Evolutionary conservation across 2,888 invertebrate species (phyloP), one percentile per base, ranked within the genome.

Genomic region (Cynaeus angustus): DNA sequence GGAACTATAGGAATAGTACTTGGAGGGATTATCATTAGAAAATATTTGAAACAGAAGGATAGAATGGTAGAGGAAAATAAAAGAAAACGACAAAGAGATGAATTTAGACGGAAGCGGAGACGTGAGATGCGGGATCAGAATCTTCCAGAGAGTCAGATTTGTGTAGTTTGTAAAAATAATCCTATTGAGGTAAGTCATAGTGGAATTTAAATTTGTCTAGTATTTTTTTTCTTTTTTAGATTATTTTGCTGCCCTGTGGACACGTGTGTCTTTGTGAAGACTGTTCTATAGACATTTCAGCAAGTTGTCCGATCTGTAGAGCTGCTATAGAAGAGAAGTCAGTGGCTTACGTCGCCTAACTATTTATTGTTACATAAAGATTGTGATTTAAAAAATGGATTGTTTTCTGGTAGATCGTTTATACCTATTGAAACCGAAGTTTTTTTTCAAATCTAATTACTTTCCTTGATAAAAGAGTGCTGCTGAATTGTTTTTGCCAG

Each of bases 261-360:
- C 97, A 97, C 83, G 93, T 96, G 4, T 96, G 96, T 79, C 85
- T 96, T 26, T 97, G 97, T 82, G 94, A 94, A 83, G 94, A 96
- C 83, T 97, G 97, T 82, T 83, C 87, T 1, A 90, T 91, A 72
- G 89, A 90, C 79, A 92, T 96, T 67, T 86, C 85, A 10, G 88
- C 89, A 68, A 84, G 84, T 56, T 97, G 97, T 79, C 97, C 97
- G 0, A 89, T 96, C 28, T 97, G 97, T 84, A 87, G 96, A 74
- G 86, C 89, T 74, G 80, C 81, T 70, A 94, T 96, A 71, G 87
- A 88, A 28, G 89, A 90, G 55, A 91, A 91, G 84, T 89, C 92
- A 26, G 91, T 93, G 0, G 94, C 94, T 13, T 95, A 93, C 81
- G 92, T 94, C 72, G 88, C 91, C 66, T 94, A 88, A 84, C 45